Evolutionary conservation across 2,797 vertebrate genomes (phyloP), one percentile per base, ranked within the genome.

Genomic region (Chaetophractus vellerosus): DNA sequence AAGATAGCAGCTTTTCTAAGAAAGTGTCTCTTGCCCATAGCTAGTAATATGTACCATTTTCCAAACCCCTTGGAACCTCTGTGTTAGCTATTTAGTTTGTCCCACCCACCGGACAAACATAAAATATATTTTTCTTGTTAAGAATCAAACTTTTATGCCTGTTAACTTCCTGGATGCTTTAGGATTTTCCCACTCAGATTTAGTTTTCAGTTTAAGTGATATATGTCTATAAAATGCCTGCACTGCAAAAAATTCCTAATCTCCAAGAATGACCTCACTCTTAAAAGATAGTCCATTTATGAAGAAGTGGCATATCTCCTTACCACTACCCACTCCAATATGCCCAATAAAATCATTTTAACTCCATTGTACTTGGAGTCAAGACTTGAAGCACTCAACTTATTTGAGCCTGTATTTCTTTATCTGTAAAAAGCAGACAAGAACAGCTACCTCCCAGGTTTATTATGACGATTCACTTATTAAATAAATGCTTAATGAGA

Each of bases 1-100:
- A 90, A 81, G 94, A 84, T 55, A 96, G 88, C 12, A 90, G 28
- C 16, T 84, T 90, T 78, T 92, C 82, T 90, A 88, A 91, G 52
- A 90, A 95, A 88, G 64, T 57, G 12, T 61, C 18, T 89, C 19
- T 74, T 87, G 55, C 18, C 15, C 57, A 88, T 82, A 61, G 48
- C 21, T 31, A 90, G 57, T 21, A 88, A 59, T 16, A 50, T 71
- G 8, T 83, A 71, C 23, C 28, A 90, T 85, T 91, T 93, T 80
- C 52, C 7, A 91, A 59, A 87, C 12, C 2, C 59, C 48, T n/a
- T 85, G 41, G 38, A 91, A 66, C 41, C 74, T 31, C 23, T 78
- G 5, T 64, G 64, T 14, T 59, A 55, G 71, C 41, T 79, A 52
- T 76, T 91, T 15, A n/a, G 14, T 85, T 81, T 91, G 63, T 66